Conservation (phyloP, 2,797 vertebrate species). For the Coregonus ussuriensis region DNA sequence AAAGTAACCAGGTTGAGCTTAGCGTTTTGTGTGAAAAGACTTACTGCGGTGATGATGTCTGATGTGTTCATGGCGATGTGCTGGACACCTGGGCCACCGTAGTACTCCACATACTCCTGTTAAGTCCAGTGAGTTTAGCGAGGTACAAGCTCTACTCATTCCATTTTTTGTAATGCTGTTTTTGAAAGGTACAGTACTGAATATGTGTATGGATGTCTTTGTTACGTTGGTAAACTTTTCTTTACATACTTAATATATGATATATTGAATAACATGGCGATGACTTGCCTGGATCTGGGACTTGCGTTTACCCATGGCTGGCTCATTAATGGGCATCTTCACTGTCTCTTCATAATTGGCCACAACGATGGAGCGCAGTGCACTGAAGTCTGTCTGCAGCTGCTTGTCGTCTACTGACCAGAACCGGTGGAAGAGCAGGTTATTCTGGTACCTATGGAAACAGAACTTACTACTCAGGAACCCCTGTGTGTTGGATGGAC, state of each 20-base stretch:
- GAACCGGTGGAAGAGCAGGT: constrained; percentile 95
- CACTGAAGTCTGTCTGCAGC: constrained; percentile 92
- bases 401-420: constrained; percentile 98
- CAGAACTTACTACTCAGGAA: neutral
- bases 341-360: constrained; percentile 95
- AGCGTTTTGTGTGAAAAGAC: constrained; percentile 33
- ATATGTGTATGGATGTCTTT: neutral
- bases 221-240: neutral
- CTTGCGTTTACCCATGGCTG: constrained; percentile 87
- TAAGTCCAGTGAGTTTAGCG: neutral
- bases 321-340: constrained; percentile 98
- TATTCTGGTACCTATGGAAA: constrained; percentile 86
- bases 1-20: neutral
- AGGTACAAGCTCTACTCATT: neutral
- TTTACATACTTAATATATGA: neutral
- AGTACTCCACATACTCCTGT: constrained; percentile 95
- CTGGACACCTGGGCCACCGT: constrained; percentile 92
- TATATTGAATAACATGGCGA: neutral
- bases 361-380: constrained; percentile 93
- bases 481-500: neutral
- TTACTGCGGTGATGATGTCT: constrained; percentile 88
- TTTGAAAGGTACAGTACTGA: neutral
- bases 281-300: constrained; percentile 93
- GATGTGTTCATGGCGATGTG: constrained; percentile 95
- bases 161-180: neutral